Conservation (phyloP, 2,888 invertebrate species). For the Eristalis tenax region DNA sequence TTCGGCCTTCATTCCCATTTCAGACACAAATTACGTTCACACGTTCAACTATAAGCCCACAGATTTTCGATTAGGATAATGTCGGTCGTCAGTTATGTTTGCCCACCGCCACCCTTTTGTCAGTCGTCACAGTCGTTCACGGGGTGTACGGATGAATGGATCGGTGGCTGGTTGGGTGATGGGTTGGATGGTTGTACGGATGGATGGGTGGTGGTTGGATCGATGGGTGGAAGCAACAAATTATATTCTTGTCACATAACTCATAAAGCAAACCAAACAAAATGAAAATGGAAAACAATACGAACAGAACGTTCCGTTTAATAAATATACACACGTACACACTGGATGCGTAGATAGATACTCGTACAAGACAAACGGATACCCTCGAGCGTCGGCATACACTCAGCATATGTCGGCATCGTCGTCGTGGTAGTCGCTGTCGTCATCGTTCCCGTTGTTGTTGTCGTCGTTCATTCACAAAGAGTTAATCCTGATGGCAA, state of each 20-base stretch:
- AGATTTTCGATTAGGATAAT: constrained; percentile 53
- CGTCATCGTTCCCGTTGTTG: background rate
- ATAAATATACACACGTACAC: constrained; percentile 10
- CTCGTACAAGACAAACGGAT: background rate
- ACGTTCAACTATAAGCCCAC: constrained; percentile 40
- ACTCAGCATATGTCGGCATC: background rate
- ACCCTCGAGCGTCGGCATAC: background rate
- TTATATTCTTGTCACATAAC: constrained; percentile 59
- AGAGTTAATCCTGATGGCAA: constrained; percentile 42
- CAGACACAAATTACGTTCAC: constrained; percentile 44
- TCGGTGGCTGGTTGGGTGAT: background rate
- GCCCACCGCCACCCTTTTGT: background rate
- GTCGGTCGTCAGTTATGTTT: constrained; percentile 45
- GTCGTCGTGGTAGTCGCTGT: background rate
- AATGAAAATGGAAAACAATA: constrained; percentile 49
- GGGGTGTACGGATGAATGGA: background rate
- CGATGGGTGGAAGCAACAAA: constrained; percentile 29
- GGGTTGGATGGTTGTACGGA: background rate
- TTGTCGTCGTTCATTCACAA: constrained; percentile 27
- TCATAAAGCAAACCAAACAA: constrained; percentile 53
- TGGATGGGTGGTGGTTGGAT: background rate
- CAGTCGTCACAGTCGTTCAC: constrained; percentile 1
- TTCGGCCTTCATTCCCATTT: background rate
- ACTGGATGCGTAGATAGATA: constrained; percentile 14
- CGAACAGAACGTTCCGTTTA: constrained; percentile 25